Conservation (phyloP, 1,140 invertebrate genomes). For the Atta cephalotes region DNA sequence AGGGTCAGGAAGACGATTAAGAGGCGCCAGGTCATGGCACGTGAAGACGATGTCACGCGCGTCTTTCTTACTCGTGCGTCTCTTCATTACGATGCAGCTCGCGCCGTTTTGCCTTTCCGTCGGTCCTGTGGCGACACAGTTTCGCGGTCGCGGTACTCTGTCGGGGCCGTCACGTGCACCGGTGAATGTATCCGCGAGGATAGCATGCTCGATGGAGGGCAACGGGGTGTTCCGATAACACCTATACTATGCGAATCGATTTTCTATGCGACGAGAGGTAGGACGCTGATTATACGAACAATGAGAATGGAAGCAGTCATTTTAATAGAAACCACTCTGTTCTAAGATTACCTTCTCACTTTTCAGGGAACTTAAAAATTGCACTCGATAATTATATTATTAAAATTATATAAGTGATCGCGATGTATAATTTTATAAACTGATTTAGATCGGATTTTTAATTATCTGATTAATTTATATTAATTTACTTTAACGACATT, state of each 20-base stretch:
- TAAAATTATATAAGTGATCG: not conserved
- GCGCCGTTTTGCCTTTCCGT: conserved; percentile 34
- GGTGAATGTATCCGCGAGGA: conserved; percentile 16
- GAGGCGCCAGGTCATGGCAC: conserved; percentile 50
- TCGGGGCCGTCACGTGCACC: conserved; percentile 25
- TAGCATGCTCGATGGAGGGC: conserved; percentile 31
- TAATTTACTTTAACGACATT: too few species aligned
- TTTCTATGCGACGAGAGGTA: not conserved
- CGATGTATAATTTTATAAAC: not conserved
- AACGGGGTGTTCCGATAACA: conserved; percentile 39
- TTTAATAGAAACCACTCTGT: not conserved
- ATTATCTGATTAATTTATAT: too few species aligned
- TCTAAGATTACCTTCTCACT: not conserved
- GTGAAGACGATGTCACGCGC: conserved; percentile 23
- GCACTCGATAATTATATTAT: not conserved
- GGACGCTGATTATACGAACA: not conserved
- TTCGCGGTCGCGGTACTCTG: conserved; percentile 55
- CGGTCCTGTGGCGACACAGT: conserved; percentile 48
- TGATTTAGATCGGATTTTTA: too few species aligned
- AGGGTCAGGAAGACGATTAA: conserved; percentile 54
- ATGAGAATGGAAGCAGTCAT: not conserved
- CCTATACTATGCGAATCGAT: conserved; percentile 29
- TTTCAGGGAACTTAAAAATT: not conserved
- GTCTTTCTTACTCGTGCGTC: conserved; percentile 34
- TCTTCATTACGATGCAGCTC: conserved; percentile 61